Conservation (phyloP, 2,888 invertebrate genomes). For the Andrena praecox region DNA sequence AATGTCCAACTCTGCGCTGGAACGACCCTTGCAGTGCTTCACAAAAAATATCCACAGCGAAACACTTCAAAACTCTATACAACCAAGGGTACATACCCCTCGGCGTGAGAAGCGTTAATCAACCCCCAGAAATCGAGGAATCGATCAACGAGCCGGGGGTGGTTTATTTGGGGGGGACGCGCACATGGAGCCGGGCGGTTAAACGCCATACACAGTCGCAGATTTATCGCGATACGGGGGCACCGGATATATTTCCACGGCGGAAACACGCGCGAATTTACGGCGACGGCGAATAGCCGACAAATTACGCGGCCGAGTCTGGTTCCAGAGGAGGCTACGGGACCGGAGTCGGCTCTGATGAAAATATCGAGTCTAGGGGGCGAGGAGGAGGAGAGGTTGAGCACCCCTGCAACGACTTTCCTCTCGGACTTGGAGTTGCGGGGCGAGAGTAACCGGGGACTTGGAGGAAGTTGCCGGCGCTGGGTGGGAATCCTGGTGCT, state of each 20-base stretch:
- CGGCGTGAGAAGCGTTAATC: too few species aligned
- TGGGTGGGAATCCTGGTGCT: background rate
- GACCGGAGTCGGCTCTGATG: background rate
- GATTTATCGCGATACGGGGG: conserved; percentile 20
- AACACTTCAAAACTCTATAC: too few species aligned
- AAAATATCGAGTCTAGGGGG: background rate
- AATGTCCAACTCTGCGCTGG: too few species aligned
- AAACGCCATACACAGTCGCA: background rate
- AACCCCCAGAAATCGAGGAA: background rate
- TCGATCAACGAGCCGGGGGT: background rate
- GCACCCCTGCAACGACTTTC: too few species aligned
- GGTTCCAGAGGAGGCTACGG: background rate
- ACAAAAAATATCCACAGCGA: too few species aligned
- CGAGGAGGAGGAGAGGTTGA: too few species aligned
- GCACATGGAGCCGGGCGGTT: background rate
- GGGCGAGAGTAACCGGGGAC: background rate
- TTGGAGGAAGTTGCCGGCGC: conserved; percentile 14
- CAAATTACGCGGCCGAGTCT: conserved; percentile 8
- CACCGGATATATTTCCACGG: conserved; percentile 21
- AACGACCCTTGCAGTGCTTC: too few species aligned
- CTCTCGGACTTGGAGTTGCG: background rate
- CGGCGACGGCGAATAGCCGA: conserved; percentile 3
- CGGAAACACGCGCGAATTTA: conserved; percentile 6
- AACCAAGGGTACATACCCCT: too few species aligned
- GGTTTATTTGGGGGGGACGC: background rate